Evolutionary conservation across 2,113 vertebrate species (phyloP), one percentile per base, ranked within the genome.

Genomic region (Pelobates fuscus): DNA sequence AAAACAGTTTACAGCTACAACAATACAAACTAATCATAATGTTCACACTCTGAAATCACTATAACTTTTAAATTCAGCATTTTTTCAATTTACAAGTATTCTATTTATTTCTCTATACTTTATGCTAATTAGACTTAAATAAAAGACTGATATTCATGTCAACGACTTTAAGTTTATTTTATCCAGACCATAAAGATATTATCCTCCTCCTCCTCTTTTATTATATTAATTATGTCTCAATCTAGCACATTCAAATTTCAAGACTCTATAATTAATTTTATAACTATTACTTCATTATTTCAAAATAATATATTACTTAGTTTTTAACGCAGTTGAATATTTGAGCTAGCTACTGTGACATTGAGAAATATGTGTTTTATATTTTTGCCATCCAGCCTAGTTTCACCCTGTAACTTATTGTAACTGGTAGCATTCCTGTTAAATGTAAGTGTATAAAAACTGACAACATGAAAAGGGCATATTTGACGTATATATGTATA

Each of bases 231-330:
- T 71, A 58, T 29, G 69, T 21, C 57, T 61, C 37, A 29, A 41
- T 46, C 37, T 44, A 67, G 24, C 4, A 10, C 52, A 8, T 46
- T 67, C 18, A 30, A 24, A 23, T 30, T 52, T 61, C 24, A 52
- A 24, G 60, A 49, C 59, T 24, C 49, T 63, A 44, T 63, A 60
- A 71, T 62, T 71, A 61, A 62, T 61, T 46, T 61, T 32, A 23
- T 60, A 37, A 18, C 68, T 23, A 60, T 27, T 59, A 59, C 59
- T 63, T 29, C 18, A 26, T 2, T n/a, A 26, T 63, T 30, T 63
- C 8, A 3, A 8, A 14, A 49, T 46, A 11, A 44, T 25, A 43
- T 59, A 60, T 46, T 25, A 49, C 27, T 26, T 26, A 61, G 41
- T 61, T 25, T 71, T 32, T 71, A 27, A 41, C 3, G 26, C 37